A percentile compares a stretch with the other conserved stretches of the same genome.
Conservation (phyloP, 92 coral and sea anemone species). For the Zoanthus gigantus region DNA sequence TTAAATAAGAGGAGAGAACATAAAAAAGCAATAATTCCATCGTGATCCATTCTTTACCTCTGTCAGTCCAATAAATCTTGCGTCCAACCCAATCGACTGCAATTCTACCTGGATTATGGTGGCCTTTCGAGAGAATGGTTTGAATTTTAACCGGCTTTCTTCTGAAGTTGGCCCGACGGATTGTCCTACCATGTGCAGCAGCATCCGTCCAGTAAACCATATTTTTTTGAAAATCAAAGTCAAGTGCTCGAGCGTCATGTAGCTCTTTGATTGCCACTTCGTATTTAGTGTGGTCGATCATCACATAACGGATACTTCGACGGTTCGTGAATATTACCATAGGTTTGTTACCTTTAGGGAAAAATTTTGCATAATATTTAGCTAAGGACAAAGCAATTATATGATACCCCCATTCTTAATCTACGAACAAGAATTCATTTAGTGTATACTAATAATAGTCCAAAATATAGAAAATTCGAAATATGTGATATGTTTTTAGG, state of each 20-base stretch:
- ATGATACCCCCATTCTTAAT: too few species aligned
- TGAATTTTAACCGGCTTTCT: slow-evolving; percentile 55
- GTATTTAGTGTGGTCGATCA: slow-evolving; percentile 81
- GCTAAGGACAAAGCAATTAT: background rate
- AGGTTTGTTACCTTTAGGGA: slow-evolving; percentile 71
- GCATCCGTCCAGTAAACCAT: slow-evolving; percentile 91
- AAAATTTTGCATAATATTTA: background rate
- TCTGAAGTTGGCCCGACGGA: slow-evolving; percentile 73
- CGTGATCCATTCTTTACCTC: slow-evolving; percentile 41
- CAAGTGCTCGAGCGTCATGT: slow-evolving; percentile 76
- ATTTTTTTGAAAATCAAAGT: slow-evolving; percentile 79
- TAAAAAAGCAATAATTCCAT: background rate
- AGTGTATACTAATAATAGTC: too few species aligned
- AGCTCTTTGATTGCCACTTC: slow-evolving; percentile 66
- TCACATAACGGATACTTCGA: slow-evolving; percentile 82
- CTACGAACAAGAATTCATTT: too few species aligned
- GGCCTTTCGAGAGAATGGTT: slow-evolving; percentile 66
- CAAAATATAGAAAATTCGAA: too few species aligned
- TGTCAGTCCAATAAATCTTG: slow-evolving; percentile 93
- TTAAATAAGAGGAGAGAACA: background rate
- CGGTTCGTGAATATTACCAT: slow-evolving; percentile 79
- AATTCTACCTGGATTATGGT: slow-evolving; percentile 66
- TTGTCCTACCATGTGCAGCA: slow-evolving; percentile 35
- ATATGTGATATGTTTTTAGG: too few species aligned
- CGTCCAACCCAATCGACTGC: slow-evolving; percentile 98